phyloP scores from a whole-genome alignment of 2,797 vertebrate species.

The Setipinna tenuifilis region DNA sequence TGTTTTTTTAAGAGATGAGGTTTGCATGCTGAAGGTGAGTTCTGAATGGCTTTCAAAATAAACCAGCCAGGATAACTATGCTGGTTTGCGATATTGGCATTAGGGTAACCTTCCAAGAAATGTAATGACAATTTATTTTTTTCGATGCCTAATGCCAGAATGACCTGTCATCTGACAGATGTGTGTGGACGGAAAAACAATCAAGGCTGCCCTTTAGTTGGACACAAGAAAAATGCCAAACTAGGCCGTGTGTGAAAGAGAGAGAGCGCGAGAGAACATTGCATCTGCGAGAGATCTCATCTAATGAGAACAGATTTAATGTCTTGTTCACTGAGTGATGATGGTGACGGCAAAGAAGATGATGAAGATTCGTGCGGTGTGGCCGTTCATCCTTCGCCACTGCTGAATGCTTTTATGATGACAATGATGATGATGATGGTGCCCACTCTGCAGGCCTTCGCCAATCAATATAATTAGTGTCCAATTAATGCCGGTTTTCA shows the following conservation, averaged over 20 bases:
- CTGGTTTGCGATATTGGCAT: not conserved
- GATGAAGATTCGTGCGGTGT: not conserved
- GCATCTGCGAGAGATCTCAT: not conserved
- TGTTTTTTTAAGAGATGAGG: not conserved
- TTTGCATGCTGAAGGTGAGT: not conserved
- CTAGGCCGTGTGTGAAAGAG: not conserved
- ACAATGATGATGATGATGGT: not conserved
- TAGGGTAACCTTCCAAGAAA: constrained; percentile 10
- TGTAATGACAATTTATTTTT: constrained; percentile 7
- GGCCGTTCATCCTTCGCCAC: not conserved
- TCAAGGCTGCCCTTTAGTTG: constrained; percentile 31
- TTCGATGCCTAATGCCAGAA: not conserved
- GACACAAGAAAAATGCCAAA: not conserved
- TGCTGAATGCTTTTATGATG: not conserved
- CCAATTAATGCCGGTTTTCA: not conserved
- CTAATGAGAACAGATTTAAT: constrained; percentile 5
- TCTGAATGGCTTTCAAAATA: not conserved
- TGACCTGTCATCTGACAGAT: not conserved
- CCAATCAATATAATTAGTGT: constrained; percentile 3
- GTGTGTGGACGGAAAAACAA: constrained; percentile 26
- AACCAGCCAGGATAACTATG: not conserved
- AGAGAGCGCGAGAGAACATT: not conserved
- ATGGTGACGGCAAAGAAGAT: not conserved
- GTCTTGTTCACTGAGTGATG: not conserved
- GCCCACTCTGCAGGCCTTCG: not conserved